phyloP scores from a whole-genome alignment of 2,113 vertebrate species.

The Amia ocellicauda region DNA sequence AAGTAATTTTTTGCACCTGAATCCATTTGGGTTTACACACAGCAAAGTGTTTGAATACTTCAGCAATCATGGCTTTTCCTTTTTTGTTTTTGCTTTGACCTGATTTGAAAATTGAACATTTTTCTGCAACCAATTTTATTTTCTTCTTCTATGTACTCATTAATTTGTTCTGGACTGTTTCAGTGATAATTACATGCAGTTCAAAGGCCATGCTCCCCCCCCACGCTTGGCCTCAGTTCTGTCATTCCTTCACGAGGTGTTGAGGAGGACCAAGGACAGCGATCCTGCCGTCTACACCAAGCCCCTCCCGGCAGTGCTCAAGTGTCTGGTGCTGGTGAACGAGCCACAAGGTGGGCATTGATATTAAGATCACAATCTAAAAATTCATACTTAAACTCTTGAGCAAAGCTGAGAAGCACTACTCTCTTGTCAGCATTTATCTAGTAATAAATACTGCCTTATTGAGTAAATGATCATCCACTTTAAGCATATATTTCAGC shows the following conservation, averaged over 20 bases:
- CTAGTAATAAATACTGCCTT: background rate
- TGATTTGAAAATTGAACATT: background rate
- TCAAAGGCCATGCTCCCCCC: constrained; percentile 76
- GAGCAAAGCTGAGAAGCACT: no score
- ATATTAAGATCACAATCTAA: background rate
- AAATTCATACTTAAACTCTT: no score
- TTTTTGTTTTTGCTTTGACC: background rate
- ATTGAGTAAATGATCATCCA: no score
- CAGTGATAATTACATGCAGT: constrained; percentile 84
- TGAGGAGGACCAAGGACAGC: constrained; percentile 63
- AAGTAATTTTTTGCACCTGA: no score
- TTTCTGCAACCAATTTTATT: no score
- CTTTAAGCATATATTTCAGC: no score
- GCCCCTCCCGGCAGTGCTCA: constrained; percentile 73
- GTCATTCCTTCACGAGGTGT: constrained; percentile 76
- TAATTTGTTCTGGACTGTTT: constrained; percentile 36
- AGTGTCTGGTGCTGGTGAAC: constrained; percentile 80
- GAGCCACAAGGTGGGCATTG: constrained; percentile 79
- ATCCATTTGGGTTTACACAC: no score
- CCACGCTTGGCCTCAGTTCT: constrained; percentile 74
- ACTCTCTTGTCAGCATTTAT: background rate
- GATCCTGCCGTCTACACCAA: constrained; percentile 64
- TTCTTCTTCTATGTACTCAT: no score
- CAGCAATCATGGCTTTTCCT: background rate
- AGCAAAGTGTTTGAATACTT: background rate